Evolutionary conservation across 2,113 vertebrate species (phyloP).

Genomic region (Baryphthengus martii): DNA sequence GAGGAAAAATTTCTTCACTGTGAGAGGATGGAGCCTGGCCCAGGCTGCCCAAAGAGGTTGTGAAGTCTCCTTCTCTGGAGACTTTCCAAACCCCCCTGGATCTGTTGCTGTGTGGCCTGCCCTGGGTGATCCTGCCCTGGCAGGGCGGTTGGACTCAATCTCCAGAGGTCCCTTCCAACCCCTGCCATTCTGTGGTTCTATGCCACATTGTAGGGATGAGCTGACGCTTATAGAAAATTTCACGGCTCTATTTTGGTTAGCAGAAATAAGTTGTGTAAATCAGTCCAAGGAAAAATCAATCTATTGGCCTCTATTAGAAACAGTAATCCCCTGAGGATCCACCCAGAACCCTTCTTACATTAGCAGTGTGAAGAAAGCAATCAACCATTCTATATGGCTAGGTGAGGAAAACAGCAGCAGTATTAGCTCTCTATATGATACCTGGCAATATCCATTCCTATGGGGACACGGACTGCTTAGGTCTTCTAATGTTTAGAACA

Average conservation of each 20-base stretch:
- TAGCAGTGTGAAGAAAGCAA: background rate
- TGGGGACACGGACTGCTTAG: background rate
- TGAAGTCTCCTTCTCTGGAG: no score
- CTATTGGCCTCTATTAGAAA: background rate
- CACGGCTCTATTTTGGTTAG: background rate
- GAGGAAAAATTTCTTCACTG: no score
- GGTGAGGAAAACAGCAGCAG: background rate
- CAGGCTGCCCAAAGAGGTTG: no score
- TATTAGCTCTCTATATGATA: background rate
- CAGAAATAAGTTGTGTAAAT: background rate
- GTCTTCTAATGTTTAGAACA: background rate
- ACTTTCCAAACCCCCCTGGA: no score
- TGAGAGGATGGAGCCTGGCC: no score
- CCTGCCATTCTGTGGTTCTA: no score
- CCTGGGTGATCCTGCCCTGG: no score
- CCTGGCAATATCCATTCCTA: background rate
- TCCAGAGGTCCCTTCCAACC: no score
- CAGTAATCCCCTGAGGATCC: background rate
- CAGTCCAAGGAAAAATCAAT: background rate
- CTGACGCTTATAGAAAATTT: background rate
- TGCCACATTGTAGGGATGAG: background rate
- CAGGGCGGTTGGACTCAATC: no score
- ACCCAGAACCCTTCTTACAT: background rate
- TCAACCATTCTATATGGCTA: background rate
- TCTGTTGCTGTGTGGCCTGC: no score